phyloP scores from a whole-genome alignment of 2,888 invertebrate genomes.

The Invenusta paracnida region DNA sequence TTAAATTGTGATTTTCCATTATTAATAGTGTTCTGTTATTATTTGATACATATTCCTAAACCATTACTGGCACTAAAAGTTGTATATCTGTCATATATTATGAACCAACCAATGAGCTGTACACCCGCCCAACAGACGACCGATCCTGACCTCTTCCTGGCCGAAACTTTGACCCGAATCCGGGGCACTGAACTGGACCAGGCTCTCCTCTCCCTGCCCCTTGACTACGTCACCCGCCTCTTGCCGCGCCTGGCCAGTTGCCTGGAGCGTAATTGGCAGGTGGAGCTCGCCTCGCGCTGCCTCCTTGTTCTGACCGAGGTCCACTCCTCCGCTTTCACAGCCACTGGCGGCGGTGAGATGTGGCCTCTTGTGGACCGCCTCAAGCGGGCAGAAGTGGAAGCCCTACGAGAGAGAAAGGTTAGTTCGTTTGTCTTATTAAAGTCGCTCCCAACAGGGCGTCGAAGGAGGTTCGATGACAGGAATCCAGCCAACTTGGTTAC shows the following conservation, averaged over 20 bases:
- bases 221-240: neutral
- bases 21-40: no score
- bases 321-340: neutral
- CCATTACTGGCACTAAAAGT: no score
- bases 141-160: neutral
- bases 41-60: no score
- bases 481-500: no score
- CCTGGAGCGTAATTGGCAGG: neutral
- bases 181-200: neutral
- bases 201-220: neutral
- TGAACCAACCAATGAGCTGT: no score
- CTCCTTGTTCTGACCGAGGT: neutral
- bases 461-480: no score
- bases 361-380: neutral
- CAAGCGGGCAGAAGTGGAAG: neutral
- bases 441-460: no score
- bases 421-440: no score
- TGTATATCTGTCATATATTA: no score
- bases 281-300: neutral
- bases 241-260: neutral
- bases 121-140: no score
- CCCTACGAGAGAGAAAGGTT: neutral
- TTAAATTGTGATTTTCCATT: no score
- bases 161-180: neutral
- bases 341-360: neutral